These are phyloP conservation scores for Drosophila tristis DNA, from an alignment of 1,140 invertebrate genomes.

Conservation along the genomic window DNA sequence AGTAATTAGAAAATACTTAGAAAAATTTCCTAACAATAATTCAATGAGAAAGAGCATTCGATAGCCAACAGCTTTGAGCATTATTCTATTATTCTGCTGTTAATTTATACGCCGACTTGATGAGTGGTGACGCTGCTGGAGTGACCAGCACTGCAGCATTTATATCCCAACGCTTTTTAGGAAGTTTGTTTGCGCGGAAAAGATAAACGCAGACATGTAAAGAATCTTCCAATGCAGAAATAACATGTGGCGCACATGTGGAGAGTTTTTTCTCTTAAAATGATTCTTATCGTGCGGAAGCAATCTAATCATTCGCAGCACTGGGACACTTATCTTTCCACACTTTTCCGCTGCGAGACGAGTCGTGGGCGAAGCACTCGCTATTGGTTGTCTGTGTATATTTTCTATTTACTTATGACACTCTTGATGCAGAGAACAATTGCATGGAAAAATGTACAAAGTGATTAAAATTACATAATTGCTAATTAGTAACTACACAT, in stretches of 20 bases:
- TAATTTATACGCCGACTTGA: background rate
- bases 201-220: conserved; percentile 8
- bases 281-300: no score
- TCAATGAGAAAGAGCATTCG: conserved; percentile 3
- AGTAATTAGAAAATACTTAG: no score
- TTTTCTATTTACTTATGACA: conserved; percentile 44
- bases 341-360: background rate
- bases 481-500: conserved; percentile 19
- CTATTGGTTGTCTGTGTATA: conserved; percentile 35
- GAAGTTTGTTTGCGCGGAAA: conserved; percentile 21
- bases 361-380: background rate
- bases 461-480: conserved; percentile 56
- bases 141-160: conserved; percentile 30
- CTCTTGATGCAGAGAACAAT: conserved; percentile 47
- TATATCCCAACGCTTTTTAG: conserved; percentile 11
- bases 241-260: no score
- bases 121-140: conserved; percentile 19
- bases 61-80: background rate
- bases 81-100: background rate
- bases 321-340: no score
- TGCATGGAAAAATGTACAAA: conserved; percentile 52
- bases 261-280: no score
- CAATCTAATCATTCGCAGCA: no score
- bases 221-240: no score
- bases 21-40: no score